Base-by-base conservation (phyloP, 2,797 vertebrate species). In the Dallia pectoralis region DNA sequence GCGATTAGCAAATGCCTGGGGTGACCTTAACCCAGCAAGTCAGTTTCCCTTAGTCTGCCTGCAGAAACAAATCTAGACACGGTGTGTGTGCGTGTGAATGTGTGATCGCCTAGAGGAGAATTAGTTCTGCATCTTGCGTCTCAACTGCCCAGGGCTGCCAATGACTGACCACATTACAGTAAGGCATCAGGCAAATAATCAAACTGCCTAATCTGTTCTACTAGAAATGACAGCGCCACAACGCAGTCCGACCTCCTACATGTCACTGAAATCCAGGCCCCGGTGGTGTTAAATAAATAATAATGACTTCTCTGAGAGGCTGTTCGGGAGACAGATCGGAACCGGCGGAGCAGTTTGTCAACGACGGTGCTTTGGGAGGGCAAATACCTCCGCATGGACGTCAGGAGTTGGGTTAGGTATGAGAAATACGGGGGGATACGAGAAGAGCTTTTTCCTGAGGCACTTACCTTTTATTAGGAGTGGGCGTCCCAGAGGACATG, bases 381-480 rank as follows among this genome's bases (percentile, higher is more conserved):
- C 14, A 22, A 3, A 59, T 25, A 12, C 12, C 9, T 25, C 53
- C 25, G 22, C 53, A 59, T 25, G 53, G 53, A 59, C 22, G 25
- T 59, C 53, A 14, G 53, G 53, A 59, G 25, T 25, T 59, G 25
- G 3, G 53, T 59, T 25, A 59, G 9, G 22, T 25, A 25, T 59
- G 53, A 59, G 6, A 25, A 12, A 25, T 25, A 59, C 25, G 12
- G 53, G 53, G 22, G 22, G n/a, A 25, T 29, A 29, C 18, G 5
- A 53, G 15, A 4, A 53, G 14, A 53, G 53, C 69, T 59, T 2
- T 7, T 40, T 19, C 53, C n/a, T 77, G 69, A 63, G 65, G 63
- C 67, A 72, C 91, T 69, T 94, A 98, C 97, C 97, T 98, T 90
- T 97, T 96, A 29, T 93, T 95, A 2, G 96, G 96, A 0, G 97